A percentile compares a stretch with the other conserved stretches of the same genome.
Conservation (phyloP, 1,140 invertebrate species). For the Cydia fagiglandana region DNA sequence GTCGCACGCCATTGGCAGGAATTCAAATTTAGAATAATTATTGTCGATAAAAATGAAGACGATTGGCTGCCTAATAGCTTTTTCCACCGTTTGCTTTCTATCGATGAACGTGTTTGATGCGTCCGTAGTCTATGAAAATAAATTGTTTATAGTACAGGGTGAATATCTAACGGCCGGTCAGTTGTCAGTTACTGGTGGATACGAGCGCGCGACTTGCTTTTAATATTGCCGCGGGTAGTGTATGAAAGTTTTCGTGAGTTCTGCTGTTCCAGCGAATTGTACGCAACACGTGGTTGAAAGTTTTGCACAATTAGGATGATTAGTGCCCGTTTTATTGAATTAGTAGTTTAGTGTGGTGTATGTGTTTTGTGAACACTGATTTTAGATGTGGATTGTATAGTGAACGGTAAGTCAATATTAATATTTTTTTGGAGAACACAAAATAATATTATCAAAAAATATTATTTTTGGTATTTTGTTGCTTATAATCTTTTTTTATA, state of each 20-base stretch:
- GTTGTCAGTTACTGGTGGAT: slow-evolving; percentile 68
- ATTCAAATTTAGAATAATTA: slow-evolving; percentile 40
- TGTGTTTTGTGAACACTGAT: slow-evolving; percentile 43
- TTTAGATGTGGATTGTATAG: slow-evolving; percentile 34
- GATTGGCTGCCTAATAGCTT: slow-evolving; percentile 31
- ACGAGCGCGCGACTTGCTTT: slow-evolving; percentile 50
- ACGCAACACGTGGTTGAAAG: slow-evolving; percentile 59
- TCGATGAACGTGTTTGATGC: slow-evolving; percentile 57
- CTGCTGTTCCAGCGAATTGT: slow-evolving; percentile 35
- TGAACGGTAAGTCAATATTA: neutral
- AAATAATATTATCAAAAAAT: neutral
- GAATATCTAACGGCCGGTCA: slow-evolving; percentile 60
- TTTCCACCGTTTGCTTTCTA: slow-evolving; percentile 40
- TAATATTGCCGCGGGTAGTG: slow-evolving; percentile 42
- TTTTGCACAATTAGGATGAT: slow-evolving; percentile 48
- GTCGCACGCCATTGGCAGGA: slow-evolving; percentile 38
- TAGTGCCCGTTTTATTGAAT: slow-evolving; percentile 35
- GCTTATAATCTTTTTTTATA: no score
- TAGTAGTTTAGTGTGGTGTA: slow-evolving; percentile 34
- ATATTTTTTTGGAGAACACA: no score
- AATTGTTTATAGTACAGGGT: slow-evolving; percentile 66
- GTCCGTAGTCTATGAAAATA: slow-evolving; percentile 69
- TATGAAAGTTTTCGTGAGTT: slow-evolving; percentile 33
- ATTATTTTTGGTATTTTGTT: neutral
- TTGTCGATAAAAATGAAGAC: slow-evolving; percentile 37